Conservation (phyloP, 2,113 vertebrate genomes). For the Ploceus nigricollis region DNA sequence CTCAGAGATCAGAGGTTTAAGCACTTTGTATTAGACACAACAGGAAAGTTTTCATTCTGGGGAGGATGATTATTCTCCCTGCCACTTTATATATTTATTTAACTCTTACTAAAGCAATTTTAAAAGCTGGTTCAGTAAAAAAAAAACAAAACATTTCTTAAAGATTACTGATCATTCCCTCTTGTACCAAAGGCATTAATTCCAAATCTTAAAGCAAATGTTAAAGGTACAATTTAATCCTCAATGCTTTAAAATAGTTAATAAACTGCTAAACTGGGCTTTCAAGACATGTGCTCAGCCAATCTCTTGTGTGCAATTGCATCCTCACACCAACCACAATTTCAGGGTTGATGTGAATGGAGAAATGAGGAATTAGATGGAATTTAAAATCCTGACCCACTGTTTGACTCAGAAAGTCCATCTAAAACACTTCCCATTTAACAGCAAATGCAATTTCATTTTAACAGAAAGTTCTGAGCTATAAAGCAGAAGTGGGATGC, state of each 20-base stretch:
- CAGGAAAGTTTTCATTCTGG: background rate
- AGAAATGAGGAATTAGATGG: background rate
- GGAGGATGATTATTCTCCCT: background rate
- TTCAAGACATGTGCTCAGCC: background rate
- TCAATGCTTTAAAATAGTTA: background rate
- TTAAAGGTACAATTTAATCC: background rate
- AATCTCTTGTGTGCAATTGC: background rate
- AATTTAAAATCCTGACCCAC: background rate
- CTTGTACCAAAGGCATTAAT: background rate
- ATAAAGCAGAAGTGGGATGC: background rate
- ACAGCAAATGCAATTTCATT: background rate
- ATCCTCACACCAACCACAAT: background rate
- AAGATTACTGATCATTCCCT: background rate
- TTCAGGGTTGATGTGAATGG: background rate
- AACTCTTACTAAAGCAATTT: background rate
- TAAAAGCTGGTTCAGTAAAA: background rate
- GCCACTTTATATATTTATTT: background rate
- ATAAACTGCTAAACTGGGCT: background rate
- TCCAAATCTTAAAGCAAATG: background rate
- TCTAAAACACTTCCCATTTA: background rate
- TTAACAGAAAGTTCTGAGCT: background rate
- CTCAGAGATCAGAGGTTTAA: background rate
- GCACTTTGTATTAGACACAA: background rate
- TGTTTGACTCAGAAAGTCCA: background rate
- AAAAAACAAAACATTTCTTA: fast-evolving